Conservation (phyloP, 2,888 invertebrate genomes). For the Cerastoderma edule region DNA sequence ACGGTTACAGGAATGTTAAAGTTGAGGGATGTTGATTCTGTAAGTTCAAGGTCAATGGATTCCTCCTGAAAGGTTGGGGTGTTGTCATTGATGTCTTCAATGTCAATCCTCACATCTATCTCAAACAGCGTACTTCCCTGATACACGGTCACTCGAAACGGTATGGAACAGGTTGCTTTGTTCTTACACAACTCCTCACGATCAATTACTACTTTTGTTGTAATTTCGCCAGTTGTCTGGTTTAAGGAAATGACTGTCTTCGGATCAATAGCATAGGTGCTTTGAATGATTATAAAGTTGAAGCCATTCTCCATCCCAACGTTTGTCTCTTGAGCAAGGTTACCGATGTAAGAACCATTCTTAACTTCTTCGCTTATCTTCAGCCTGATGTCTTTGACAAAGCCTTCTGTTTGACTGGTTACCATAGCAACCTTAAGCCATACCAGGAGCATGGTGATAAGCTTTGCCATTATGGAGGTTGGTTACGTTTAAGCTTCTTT, state of each 20-base stretch:
- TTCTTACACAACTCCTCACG: constrained; percentile 58
- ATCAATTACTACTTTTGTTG: constrained; percentile 55
- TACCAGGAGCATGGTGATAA: background rate
- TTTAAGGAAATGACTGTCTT: constrained; percentile 36
- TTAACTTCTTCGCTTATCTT: constrained; percentile 51
- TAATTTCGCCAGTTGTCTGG: constrained; percentile 53
- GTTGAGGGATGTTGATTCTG: constrained; percentile 53
- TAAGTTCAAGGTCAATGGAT: constrained; percentile 43
- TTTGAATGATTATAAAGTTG: constrained; percentile 39
- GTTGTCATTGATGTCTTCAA: constrained; percentile 65
- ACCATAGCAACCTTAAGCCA: constrained; percentile 18
- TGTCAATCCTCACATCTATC: constrained; percentile 50
- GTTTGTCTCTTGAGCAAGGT: constrained; percentile 61
- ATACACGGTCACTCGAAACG: constrained; percentile 53
- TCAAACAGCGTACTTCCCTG: constrained; percentile 37
- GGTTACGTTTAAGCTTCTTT: background rate
- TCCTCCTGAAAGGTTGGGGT: constrained; percentile 61
- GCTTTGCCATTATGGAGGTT: background rate
- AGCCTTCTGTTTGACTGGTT: constrained; percentile 28
- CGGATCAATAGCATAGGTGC: constrained; percentile 18
- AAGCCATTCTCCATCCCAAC: constrained; percentile 48
- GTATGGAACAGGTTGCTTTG: constrained; percentile 52
- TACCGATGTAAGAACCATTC: constrained; percentile 57
- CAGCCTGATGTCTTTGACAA: constrained; percentile 34
- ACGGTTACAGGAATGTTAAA: constrained; percentile 40